Percentiles rank a stretch among this genome's conserved stretches.
Conservation (phyloP, 2,113 vertebrate genomes). For the Cinclus cinclus region DNA sequence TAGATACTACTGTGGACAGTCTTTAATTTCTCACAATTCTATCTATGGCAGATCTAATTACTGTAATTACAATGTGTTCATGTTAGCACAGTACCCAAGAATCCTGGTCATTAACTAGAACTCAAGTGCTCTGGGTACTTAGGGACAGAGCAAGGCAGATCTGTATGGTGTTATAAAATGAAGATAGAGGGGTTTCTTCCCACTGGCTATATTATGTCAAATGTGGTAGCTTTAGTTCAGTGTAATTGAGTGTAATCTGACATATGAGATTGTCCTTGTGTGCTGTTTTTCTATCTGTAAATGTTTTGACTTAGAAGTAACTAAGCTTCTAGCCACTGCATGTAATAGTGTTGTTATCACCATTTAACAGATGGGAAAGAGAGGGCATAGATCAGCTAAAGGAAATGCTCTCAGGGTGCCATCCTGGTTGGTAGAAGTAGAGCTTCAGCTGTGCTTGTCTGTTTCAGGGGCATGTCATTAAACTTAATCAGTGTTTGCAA, state of each 20-base stretch:
- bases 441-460: neutral
- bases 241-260: neutral
- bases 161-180: neutral
- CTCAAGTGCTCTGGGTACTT: neutral
- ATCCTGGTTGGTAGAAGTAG: neutral
- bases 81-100: neutral
- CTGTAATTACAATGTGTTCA: neutral
- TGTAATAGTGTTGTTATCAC: neutral
- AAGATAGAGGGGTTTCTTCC: neutral
- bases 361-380: neutral
- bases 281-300: neutral
- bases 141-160: neutral
- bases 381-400: neutral
- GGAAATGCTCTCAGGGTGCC: neutral
- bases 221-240: neutral
- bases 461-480: neutral
- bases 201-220: neutral
- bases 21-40: neutral
- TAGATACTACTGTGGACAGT: neutral
- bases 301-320: slow-evolving; percentile 1
- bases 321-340: neutral
- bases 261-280: neutral
- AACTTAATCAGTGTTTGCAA: slow-evolving; percentile 23
- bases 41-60: neutral
- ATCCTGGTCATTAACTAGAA: neutral